phyloP scores from a whole-genome alignment of 2,888 invertebrate genomes.

The Caradrina kadenii region DNA sequence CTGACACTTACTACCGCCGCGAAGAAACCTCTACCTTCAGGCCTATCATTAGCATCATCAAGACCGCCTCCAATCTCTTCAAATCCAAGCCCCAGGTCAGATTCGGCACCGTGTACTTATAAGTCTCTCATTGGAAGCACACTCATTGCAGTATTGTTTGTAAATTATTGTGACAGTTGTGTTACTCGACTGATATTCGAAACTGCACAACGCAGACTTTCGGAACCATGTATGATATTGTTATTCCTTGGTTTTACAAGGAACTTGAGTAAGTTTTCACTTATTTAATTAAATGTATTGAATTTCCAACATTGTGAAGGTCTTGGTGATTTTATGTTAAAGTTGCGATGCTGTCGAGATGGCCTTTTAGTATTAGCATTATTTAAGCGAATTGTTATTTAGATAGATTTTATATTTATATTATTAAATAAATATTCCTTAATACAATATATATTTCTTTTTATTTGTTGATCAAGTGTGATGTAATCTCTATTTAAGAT shows the following conservation, averaged over 20 bases:
- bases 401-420: slow-evolving; percentile 77
- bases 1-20: slow-evolving; percentile 76
- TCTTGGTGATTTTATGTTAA: slow-evolving; percentile 80
- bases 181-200: slow-evolving; percentile 89
- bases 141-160: slow-evolving; percentile 81
- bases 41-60: slow-evolving; percentile 86
- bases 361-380: slow-evolving; percentile 87
- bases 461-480: slow-evolving; percentile 37
- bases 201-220: slow-evolving; percentile 78
- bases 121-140: slow-evolving; percentile 63
- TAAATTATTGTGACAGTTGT: slow-evolving; percentile 86
- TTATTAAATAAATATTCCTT: slow-evolving; percentile 79
- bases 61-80: slow-evolving; percentile 85
- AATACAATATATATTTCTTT: slow-evolving; percentile 69
- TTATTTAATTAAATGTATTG: slow-evolving; percentile 70
- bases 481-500: slow-evolving; percentile 40
- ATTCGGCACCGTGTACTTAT: slow-evolving; percentile 86
- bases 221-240: slow-evolving; percentile 85
- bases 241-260: slow-evolving; percentile 90
- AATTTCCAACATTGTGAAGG: slow-evolving; percentile 77
- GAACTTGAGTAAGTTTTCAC: slow-evolving; percentile 75
- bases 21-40: slow-evolving; percentile 83
- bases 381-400: slow-evolving; percentile 82
- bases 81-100: slow-evolving; percentile 85
- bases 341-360: slow-evolving; percentile 82